Evolutionary conservation across 2,113 vertebrate genomes (phyloP).

Genomic region (Chionomys nivalis): DNA sequence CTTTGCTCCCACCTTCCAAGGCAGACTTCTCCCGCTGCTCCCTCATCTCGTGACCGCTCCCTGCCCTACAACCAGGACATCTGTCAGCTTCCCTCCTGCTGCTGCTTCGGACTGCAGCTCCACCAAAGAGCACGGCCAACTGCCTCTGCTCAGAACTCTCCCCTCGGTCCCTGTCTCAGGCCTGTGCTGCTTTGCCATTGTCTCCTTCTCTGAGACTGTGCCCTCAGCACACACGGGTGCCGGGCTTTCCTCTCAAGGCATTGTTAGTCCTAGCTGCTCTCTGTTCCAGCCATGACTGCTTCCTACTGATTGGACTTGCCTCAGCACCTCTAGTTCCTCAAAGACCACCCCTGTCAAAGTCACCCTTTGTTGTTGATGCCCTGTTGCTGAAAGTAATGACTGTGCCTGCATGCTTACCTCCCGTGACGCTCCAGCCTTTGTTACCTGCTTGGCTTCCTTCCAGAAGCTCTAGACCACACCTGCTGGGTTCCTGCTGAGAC

Average conservation of each 20-base stretch:
- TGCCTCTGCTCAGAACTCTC: background rate
- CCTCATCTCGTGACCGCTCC: background rate
- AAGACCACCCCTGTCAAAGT: background rate
- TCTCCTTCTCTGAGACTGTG: background rate
- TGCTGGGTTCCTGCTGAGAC: background rate
- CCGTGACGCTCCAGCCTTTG: background rate
- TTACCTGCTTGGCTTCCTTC: background rate
- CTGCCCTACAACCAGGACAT: background rate
- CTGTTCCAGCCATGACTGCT: background rate
- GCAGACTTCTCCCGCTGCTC: fast-evolving
- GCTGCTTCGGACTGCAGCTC: background rate
- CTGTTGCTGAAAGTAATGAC: background rate
- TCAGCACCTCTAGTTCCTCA: background rate
- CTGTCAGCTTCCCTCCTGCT: background rate
- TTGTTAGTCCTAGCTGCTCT: background rate
- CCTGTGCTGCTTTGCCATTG: background rate
- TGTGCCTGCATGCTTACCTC: background rate
- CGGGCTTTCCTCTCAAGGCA: background rate
- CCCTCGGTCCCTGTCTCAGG: too few relatives aligned
- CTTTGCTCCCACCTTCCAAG: background rate
- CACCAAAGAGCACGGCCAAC: background rate
- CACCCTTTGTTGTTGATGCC: background rate
- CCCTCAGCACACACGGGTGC: background rate
- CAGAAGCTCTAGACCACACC: background rate
- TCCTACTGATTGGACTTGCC: background rate